A percentile compares a stretch with the other conserved stretches of the same genome.
phyloP scores from a whole-genome alignment of 2,888 invertebrate genomes.

The Cantharis rufa region DNA sequence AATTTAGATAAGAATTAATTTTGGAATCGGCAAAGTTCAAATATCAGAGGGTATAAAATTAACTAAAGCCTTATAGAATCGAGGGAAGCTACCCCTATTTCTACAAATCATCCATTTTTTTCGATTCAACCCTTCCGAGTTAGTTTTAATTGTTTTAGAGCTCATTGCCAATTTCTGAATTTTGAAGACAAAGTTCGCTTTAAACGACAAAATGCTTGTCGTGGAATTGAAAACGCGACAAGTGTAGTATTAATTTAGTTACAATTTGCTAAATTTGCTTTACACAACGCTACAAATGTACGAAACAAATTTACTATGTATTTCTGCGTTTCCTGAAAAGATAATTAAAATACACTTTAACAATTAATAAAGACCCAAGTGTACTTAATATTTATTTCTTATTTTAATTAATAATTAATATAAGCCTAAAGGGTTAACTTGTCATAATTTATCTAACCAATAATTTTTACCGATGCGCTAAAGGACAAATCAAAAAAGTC shows the following conservation, averaged over 20 bases:
- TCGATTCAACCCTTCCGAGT: constrained; percentile 47
- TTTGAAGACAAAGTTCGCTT: constrained; percentile 33
- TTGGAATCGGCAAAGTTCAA: constrained; percentile 26
- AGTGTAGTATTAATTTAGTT: constrained; percentile 4
- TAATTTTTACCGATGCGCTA: neutral
- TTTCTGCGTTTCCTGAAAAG: constrained; percentile 1
- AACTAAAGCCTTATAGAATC: constrained; percentile 33
- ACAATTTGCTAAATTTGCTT: constrained; percentile 3
- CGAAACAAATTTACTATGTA: constrained; percentile 2
- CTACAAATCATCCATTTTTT: constrained; percentile 52
- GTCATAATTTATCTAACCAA: neutral
- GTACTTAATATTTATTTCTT: neutral
- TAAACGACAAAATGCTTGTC: constrained; percentile 14
- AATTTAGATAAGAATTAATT: constrained; percentile 21
- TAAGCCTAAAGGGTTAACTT: neutral
- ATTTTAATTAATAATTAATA: neutral
- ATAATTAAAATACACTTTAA: constrained; percentile 4
- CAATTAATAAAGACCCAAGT: constrained; percentile 3
- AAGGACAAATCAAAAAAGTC: neutral
- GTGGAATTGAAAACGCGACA: constrained; percentile 2
- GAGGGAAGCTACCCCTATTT: constrained; percentile 46
- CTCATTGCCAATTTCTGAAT: constrained; percentile 52
- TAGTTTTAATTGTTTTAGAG: constrained; percentile 53
- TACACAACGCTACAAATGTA: constrained; percentile 4
- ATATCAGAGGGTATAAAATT: constrained; percentile 34